These are phyloP conservation scores for Archivesica marissinica DNA, from an alignment of 1,140 invertebrate species.

Conservation along the genomic window DNA sequence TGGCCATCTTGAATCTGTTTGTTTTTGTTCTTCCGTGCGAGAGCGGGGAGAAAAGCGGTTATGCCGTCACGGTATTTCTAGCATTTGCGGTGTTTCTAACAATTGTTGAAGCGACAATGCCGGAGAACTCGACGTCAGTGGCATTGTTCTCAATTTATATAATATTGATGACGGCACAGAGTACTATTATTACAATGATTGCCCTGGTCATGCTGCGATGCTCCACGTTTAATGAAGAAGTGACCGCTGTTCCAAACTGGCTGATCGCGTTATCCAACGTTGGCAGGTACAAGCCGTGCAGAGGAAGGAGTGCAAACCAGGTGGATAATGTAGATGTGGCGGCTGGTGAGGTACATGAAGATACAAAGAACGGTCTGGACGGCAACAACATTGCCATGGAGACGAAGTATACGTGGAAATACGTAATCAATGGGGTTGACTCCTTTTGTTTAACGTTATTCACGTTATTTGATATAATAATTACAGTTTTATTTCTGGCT, in stretches of 20 bases:
- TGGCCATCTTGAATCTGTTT: slow-evolving; percentile 20
- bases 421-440: no score
- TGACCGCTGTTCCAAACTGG: neutral
- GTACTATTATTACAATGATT: slow-evolving; percentile 19
- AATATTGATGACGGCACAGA: neutral
- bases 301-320: no score
- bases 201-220: neutral
- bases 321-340: no score
- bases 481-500: no score
- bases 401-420: no score
- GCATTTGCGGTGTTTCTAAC: slow-evolving; percentile 50
- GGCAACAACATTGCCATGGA: no score
- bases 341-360: no score
- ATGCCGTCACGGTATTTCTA: slow-evolving; percentile 42
- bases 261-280: no score
- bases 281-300: no score
- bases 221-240: neutral
- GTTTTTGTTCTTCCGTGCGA: slow-evolving; percentile 38
- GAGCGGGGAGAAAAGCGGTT: slow-evolving; percentile 30
- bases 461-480: no score
- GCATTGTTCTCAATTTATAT: slow-evolving; percentile 31
- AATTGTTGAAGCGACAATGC: slow-evolving; percentile 27
- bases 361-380: no score
- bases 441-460: no score
- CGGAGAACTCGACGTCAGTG: slow-evolving; percentile 35